Percentiles rank a stretch among this genome's conserved stretches.
Conservation (phyloP, 2,113 vertebrate genomes). For the Phaethon lepturus region DNA sequence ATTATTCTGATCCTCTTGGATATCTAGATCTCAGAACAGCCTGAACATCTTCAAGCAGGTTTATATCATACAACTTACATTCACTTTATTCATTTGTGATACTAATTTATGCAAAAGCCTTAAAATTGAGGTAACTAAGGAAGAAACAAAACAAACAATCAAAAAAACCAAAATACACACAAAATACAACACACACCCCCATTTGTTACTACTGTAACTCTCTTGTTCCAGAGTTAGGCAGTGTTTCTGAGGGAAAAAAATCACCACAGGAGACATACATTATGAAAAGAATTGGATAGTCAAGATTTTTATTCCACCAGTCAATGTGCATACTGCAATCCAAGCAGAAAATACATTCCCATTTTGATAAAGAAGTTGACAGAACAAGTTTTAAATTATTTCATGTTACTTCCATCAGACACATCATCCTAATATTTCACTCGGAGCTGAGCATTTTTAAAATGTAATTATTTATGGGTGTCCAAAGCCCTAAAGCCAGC, state of each 20-base stretch:
- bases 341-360: not conserved
- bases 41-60: not conserved
- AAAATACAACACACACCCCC: no score
- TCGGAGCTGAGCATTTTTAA: not conserved
- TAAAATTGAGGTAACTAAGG: not conserved
- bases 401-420: not conserved
- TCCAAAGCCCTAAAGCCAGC: not conserved
- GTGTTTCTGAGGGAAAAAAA: not conserved
- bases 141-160: not conserved
- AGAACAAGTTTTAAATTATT: slow-evolving; percentile 22
- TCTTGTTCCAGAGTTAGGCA: not conserved
- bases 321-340: not conserved
- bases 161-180: no score
- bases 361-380: not conserved
- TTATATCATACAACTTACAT: not conserved
- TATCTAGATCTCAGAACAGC: not conserved
- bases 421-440: not conserved
- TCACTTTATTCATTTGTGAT: not conserved
- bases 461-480: slow-evolving; percentile 5
- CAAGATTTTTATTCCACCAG: slow-evolving; percentile 5
- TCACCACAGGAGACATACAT: not conserved
- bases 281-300: not conserved
- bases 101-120: slow-evolving; percentile 4
- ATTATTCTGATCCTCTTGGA: not conserved
- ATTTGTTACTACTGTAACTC: not conserved